Base-by-base conservation (phyloP, 1,140 invertebrate genomes). In the Papilio glaucus region DNA sequence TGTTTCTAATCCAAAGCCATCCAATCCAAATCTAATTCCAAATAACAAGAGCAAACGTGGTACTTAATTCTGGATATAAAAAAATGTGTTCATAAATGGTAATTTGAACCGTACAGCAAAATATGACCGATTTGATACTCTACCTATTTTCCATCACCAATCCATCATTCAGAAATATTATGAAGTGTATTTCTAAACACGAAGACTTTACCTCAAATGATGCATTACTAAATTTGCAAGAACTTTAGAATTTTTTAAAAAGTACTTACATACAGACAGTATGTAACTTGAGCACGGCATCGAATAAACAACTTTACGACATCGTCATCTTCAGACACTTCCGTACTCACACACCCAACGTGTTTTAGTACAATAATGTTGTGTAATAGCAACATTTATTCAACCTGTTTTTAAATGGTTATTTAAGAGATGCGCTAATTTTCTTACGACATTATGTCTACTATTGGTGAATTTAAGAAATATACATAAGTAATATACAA, bases 351-450 rank as follows among this genome's bases (percentile, higher is more conserved):
- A 38, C 62, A 18, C 62, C 33, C 62, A 63, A 10, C 62, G 62
- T 38, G 62, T 57, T 57, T 57, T 57, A 26, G 49, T 26, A 57
- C 49, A 57, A 57, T 57, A 57, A 18, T 26, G 33, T 63, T 63
- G 15, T 41, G 62, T 63, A 63, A 63, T 39, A 63, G 37, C 18
- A 39, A 63, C 33, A 38, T 37, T 63, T 39, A 65, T 65, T 57
- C 49, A 65, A 21, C 62, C 37, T 24, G 15, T 62, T 65, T 65
- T 65, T 18, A 38, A 39, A 39, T 37, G 37, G 62, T 65, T 41
- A 65, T 41, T 65, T 65, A 65, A 65, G 37, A 39, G 62, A 21
- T 65, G 62, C 39, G 7, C 62, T 39, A 41, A 65, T 65, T 65
- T 29, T 24, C 37, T 65, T 65, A 65, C 18, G 62, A 41, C 61